Evolutionary conservation across 2,888 invertebrate genomes (phyloP).

Genomic region (Hydrotaea diabolus): DNA sequence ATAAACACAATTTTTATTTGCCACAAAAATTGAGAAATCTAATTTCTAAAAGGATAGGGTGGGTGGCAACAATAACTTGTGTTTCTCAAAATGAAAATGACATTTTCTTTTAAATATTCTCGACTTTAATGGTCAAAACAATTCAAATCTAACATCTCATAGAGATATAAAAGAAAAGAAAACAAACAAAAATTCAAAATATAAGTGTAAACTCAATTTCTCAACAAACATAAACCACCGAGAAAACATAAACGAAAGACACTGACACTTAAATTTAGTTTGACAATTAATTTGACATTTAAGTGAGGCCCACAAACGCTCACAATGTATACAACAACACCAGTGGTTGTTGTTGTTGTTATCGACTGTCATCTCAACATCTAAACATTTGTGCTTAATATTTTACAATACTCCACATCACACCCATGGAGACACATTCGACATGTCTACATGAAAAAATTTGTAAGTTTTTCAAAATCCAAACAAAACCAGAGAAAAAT

Average conservation of each 20-base stretch:
- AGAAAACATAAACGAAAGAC: conserved; percentile 45
- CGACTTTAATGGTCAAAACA: too few species aligned
- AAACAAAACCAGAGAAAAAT: too few species aligned
- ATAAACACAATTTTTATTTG: too few species aligned
- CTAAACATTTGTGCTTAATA: not conserved
- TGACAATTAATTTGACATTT: conserved; percentile 46
- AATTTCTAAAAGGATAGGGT: too few species aligned
- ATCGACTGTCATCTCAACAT: not conserved
- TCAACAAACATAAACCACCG: not conserved
- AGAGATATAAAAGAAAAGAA: too few species aligned
- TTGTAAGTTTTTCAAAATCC: not conserved
- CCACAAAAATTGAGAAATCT: too few species aligned
- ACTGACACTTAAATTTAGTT: conserved; percentile 47
- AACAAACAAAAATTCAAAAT: not conserved
- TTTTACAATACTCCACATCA: not conserved
- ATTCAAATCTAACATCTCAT: too few species aligned
- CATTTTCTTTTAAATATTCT: too few species aligned
- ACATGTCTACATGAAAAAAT: not conserved
- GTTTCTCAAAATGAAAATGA: too few species aligned
- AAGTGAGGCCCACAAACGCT: not conserved
- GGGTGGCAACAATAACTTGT: too few species aligned
- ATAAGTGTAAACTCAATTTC: not conserved
- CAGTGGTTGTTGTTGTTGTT: not conserved
- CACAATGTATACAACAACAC: not conserved
- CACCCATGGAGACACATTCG: not conserved